Conservation (phyloP, 2,888 invertebrate genomes). For the Sinopyrophorus schimmeli region DNA sequence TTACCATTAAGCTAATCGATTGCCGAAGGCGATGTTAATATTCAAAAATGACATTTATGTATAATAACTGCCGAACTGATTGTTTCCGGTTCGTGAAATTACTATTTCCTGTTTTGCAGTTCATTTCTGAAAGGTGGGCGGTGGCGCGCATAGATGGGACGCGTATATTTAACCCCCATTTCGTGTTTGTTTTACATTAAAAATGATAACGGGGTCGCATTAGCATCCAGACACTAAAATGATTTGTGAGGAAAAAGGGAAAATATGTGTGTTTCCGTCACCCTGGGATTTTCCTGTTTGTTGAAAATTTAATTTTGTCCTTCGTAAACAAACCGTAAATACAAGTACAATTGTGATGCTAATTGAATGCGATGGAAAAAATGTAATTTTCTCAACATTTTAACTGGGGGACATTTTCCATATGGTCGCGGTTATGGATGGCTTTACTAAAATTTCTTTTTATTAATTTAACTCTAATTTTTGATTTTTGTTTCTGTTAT, state of each 20-base stretch:
- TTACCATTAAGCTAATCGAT: slow-evolving; percentile 31
- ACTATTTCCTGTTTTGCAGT: slow-evolving; percentile 36
- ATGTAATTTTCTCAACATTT: slow-evolving; percentile 34
- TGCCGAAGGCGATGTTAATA: slow-evolving; percentile 32
- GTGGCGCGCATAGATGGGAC: neutral
- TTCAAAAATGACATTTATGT: slow-evolving; percentile 36
- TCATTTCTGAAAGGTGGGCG: slow-evolving; percentile 9
- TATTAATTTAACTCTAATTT: too few relatives aligned
- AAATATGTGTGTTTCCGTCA: slow-evolving; percentile 25
- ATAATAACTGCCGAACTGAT: slow-evolving; percentile 37
- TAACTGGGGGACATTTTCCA: slow-evolving; percentile 28
- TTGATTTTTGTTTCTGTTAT: too few relatives aligned
- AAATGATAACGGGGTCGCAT: slow-evolving; percentile 20
- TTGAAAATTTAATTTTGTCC: slow-evolving; percentile 35
- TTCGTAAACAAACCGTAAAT: slow-evolving; percentile 31
- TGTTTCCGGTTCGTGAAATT: slow-evolving; percentile 42
- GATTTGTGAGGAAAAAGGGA: slow-evolving; percentile 22
- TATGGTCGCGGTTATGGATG: too few relatives aligned
- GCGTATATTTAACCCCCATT: neutral
- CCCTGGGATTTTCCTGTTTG: slow-evolving; percentile 19
- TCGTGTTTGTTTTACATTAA: slow-evolving; percentile 20
- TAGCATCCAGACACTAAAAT: slow-evolving; percentile 25
- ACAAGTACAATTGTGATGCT: slow-evolving; percentile 35
- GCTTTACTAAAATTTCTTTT: too few relatives aligned
- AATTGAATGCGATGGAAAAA: slow-evolving; percentile 38